Percentiles rank a stretch among this genome's conserved stretches.
Evolutionary conservation across 2,797 vertebrate species (phyloP).

Genomic region (Chiroxiphia lanceolata): DNA sequence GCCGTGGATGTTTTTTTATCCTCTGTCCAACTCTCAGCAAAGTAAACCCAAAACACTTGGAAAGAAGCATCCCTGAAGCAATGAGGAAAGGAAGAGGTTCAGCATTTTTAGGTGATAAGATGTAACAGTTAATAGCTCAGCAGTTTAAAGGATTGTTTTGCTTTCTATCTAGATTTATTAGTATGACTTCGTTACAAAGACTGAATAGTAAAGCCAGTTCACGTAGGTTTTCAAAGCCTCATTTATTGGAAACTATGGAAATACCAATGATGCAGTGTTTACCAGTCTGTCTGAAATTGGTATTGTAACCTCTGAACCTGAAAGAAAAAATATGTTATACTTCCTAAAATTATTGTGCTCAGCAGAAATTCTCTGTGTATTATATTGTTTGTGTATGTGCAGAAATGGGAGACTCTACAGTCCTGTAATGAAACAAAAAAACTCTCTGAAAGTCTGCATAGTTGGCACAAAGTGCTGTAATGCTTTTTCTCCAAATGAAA

Average conservation of each 20-base stretch:
- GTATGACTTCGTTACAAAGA: neutral
- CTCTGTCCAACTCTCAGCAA: neutral
- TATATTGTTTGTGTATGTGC: constrained; percentile 44
- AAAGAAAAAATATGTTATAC: neutral
- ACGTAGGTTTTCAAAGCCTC: neutral
- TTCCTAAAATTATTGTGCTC: neutral
- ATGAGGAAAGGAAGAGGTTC: neutral
- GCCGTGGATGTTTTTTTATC: neutral
- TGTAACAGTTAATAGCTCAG: neutral
- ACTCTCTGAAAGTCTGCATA: neutral
- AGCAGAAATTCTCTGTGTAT: constrained; percentile 18
- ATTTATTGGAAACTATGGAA: neutral
- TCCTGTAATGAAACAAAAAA: constrained; percentile 50
- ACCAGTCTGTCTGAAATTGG: constrained; percentile 25
- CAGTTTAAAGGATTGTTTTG: neutral
- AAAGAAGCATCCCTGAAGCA: neutral
- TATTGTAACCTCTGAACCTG: constrained; percentile 27
- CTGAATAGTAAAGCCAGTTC: neutral
- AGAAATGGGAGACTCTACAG: constrained; percentile 23
- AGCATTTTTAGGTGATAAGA: neutral
- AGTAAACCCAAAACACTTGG: neutral
- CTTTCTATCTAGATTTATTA: neutral
- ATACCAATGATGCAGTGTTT: neutral
- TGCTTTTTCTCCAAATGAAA: constrained; percentile 49
- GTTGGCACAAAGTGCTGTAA: constrained; percentile 22